These are phyloP conservation scores for Oegoconia quadripuncta DNA, from an alignment of 2,888 invertebrate genomes.

Conservation along the genomic window DNA sequence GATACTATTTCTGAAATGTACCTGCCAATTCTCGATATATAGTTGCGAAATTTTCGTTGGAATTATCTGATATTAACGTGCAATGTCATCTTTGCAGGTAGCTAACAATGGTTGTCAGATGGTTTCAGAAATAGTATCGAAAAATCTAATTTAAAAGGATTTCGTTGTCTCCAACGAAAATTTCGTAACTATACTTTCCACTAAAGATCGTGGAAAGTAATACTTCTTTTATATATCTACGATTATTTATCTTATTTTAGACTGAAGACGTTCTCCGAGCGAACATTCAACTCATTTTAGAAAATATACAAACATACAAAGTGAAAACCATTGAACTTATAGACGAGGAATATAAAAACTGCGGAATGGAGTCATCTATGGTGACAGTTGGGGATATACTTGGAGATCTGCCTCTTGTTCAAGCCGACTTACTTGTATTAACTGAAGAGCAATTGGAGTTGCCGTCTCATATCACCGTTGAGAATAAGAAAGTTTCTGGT, in stretches of 20 bases:
- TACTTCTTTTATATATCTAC: neutral
- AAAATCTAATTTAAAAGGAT: too few species aligned
- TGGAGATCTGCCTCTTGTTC: constrained; percentile 83
- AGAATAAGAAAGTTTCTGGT: constrained; percentile 79
- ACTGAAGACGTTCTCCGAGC: constrained; percentile 78
- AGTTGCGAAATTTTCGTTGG: too few species aligned
- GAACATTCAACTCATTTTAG: constrained; percentile 84
- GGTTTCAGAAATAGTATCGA: too few species aligned
- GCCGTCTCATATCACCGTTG: constrained; percentile 74
- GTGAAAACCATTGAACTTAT: constrained; percentile 79
- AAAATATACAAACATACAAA: constrained; percentile 83
- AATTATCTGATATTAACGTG: too few species aligned
- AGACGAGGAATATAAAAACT: constrained; percentile 71
- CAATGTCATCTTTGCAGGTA: too few species aligned
- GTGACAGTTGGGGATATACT: constrained; percentile 78
- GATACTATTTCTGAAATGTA: too few species aligned
- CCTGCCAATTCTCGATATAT: too few species aligned
- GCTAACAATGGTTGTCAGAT: too few species aligned
- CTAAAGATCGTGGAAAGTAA: too few species aligned
- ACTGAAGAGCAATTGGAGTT: constrained; percentile 69
- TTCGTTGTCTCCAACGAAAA: too few species aligned
- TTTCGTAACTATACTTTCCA: too few species aligned
- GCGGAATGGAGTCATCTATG: constrained; percentile 69
- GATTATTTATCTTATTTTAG: constrained; percentile 27
- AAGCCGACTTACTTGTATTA: constrained; percentile 81